A percentile compares a stretch with the other conserved stretches of the same genome.
Conservation (phyloP, 2,113 vertebrate genomes). For the Actinemys pallida region DNA sequence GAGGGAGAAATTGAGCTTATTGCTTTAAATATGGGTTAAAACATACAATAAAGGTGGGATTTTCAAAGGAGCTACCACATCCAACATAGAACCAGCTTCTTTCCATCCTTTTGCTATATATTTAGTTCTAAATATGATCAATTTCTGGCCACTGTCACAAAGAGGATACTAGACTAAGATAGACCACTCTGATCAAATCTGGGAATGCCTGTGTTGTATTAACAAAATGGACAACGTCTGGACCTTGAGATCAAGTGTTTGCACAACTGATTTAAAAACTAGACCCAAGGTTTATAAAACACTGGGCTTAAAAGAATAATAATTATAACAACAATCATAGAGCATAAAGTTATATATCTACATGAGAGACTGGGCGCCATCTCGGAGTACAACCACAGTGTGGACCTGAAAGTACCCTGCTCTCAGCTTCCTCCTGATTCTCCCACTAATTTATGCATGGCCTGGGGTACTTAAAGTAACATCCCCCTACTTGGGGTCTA, state of each 20-base stretch:
- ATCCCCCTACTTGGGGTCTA: neutral
- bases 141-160: neutral
- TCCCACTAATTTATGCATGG: neutral
- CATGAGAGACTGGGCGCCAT: neutral
- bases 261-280: neutral
- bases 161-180: neutral
- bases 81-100: neutral
- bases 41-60: neutral
- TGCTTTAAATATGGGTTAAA: neutral
- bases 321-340: too few relatives aligned
- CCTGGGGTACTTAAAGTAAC: neutral
- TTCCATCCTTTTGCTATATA: neutral
- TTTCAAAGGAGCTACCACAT: neutral
- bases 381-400: neutral
- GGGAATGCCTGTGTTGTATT: neutral
- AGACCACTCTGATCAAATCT: neutral
- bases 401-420: neutral
- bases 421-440: neutral
- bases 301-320: neutral
- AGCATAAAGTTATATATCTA: neutral
- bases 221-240: neutral
- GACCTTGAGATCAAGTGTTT: neutral
- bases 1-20: neutral
- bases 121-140: neutral
- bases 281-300: neutral